Conservation (phyloP, 30 jellyfish, hydroid and myxozoan genomes). For the Nemopilema nomurai region DNA sequence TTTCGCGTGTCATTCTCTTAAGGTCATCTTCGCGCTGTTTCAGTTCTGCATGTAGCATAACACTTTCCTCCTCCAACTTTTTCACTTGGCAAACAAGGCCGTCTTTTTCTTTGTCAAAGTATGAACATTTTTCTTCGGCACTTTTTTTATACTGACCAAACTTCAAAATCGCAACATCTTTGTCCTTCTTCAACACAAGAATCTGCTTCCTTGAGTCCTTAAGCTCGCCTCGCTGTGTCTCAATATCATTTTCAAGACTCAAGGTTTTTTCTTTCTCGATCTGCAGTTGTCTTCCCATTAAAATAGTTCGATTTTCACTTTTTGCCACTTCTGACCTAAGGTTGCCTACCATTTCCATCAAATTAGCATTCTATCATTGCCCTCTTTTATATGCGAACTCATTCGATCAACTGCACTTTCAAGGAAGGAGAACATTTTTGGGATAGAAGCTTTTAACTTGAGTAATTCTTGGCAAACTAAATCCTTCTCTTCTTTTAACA, state of each 20-base stretch:
- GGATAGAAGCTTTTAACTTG: slow-evolving; percentile 24
- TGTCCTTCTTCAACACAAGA: slow-evolving; percentile 26
- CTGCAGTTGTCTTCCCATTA: slow-evolving; percentile 6
- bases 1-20: neutral
- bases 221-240: slow-evolving; percentile 5
- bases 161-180: slow-evolving; percentile 16
- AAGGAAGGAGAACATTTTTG: slow-evolving; percentile 13
- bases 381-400: slow-evolving; percentile 27
- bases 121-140: slow-evolving; percentile 4
- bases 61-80: slow-evolving; percentile 1
- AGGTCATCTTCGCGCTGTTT: neutral
- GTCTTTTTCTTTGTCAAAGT: neutral
- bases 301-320: neutral
- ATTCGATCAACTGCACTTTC: slow-evolving; percentile 23
- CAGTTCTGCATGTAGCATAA: neutral
- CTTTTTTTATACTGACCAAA: slow-evolving; percentile 21
- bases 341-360: neutral
- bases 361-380: slow-evolving; percentile 5
- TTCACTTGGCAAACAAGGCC: neutral
- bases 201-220: slow-evolving; percentile 14
- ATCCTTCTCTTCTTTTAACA: slow-evolving; percentile 22
- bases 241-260: slow-evolving; percentile 7
- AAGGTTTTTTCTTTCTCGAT: slow-evolving; percentile 13
- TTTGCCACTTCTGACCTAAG: slow-evolving; percentile 21
- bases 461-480: slow-evolving; percentile 18